Evolutionary conservation across 2,888 invertebrate species (phyloP).

Genomic region (Caenorhabditis angaria): DNA sequence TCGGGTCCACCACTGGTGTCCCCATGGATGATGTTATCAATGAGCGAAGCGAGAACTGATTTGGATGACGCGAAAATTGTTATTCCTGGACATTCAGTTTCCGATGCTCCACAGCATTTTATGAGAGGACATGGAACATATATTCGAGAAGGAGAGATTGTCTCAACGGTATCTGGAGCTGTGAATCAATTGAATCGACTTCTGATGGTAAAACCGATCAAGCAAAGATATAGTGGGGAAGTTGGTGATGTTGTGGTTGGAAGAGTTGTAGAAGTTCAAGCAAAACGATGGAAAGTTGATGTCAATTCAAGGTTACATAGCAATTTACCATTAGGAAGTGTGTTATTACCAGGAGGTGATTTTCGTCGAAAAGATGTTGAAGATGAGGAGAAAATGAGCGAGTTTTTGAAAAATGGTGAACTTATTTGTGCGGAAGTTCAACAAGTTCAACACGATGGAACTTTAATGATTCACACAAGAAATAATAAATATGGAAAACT

Average conservation of each 20-base stretch:
- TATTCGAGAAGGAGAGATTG: conserved; percentile 79
- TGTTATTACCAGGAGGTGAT: conserved; percentile 94
- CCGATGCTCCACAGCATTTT: conserved; percentile 46
- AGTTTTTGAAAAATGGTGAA: conserved; percentile 91
- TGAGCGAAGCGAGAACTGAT: conserved; percentile 31
- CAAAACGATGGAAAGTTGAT: conserved; percentile 74
- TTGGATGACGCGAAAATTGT: conserved; percentile 45
- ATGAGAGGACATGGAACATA: conserved; percentile 92
- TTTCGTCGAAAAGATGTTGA: conserved; percentile 74
- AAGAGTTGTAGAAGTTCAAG: conserved; percentile 88
- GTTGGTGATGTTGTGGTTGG: conserved; percentile 97
- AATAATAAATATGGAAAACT: conserved; percentile 96
- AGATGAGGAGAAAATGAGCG: conserved; percentile 97
- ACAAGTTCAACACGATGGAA: conserved; percentile 84
- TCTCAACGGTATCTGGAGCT: conserved; percentile 92
- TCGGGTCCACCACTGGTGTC: conserved; percentile 38
- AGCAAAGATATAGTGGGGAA: conserved; percentile 83
- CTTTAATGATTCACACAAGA: conserved; percentile 90
- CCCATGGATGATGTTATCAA: conserved; percentile 44
- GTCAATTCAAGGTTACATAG: conserved; percentile 89
- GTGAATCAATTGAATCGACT: conserved; percentile 93
- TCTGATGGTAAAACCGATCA: conserved; percentile 88
- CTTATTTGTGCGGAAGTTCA: conserved; percentile 82
- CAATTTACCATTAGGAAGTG: conserved; percentile 86
- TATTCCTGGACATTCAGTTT: conserved; percentile 49